Evolutionary conservation across 2,113 vertebrate species (phyloP).

Genomic region (Nymphicus hollandicus): DNA sequence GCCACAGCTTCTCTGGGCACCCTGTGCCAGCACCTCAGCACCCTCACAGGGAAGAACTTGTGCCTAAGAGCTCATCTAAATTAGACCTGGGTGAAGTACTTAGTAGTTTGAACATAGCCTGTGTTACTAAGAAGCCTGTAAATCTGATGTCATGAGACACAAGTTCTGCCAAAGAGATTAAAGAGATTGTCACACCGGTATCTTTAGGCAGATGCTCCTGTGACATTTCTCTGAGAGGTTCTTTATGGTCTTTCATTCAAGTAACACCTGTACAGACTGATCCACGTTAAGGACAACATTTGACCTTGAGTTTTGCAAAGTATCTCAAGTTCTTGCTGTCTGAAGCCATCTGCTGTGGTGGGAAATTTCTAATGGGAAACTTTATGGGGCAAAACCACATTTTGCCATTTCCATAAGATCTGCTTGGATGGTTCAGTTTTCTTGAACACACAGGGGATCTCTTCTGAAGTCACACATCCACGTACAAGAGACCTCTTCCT

Average conservation of each 20-base stretch:
- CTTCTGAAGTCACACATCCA: not conserved
- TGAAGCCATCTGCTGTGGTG: not conserved
- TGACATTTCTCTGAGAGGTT: not conserved
- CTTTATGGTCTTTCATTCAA: not conserved
- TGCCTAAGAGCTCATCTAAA: not conserved
- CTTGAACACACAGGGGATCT: accelerated
- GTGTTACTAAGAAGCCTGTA: not conserved
- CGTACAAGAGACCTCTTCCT: not conserved
- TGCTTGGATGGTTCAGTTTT: not conserved
- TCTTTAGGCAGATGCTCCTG: not conserved
- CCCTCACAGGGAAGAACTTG: not conserved
- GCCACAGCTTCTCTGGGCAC: not conserved
- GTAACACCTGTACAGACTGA: not conserved
- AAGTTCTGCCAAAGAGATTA: not conserved
- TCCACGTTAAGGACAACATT: not conserved
- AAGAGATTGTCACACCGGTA: not conserved
- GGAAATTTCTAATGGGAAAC: not conserved
- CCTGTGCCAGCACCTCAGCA: not conserved
- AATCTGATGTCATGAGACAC: not conserved
- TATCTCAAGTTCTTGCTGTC: not conserved
- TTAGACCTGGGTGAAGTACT: not conserved
- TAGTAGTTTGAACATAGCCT: not conserved
- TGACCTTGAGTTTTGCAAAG: not conserved
- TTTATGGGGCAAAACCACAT: not conserved
- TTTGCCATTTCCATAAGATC: not conserved